A percentile compares a stretch with the other conserved stretches of the same genome.
Evolutionary conservation across 2,888 invertebrate species (phyloP).

Genomic region (Drosophila atripex): DNA sequence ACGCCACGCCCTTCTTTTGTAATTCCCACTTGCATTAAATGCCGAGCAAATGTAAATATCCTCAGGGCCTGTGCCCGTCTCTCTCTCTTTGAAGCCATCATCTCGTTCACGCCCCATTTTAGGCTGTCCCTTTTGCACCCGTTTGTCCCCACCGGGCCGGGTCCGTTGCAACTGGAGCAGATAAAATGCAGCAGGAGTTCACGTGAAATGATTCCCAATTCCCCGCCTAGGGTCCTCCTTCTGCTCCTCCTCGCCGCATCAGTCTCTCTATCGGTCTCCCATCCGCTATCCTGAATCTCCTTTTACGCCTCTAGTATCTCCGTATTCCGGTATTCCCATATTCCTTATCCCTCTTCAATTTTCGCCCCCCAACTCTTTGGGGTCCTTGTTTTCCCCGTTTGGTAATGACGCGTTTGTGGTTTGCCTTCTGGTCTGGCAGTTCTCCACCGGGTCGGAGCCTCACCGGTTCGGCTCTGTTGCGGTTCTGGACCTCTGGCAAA

Average conservation of each 20-base stretch:
- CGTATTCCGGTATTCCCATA: neutral
- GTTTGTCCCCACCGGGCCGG: constrained; percentile 17
- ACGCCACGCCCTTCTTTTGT: constrained; percentile 50
- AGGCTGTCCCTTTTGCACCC: constrained; percentile 3
- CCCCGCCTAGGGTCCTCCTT: constrained; percentile 10
- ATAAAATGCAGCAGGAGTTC: constrained; percentile 66
- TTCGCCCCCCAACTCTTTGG: neutral
- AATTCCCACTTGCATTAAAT: constrained; percentile 78
- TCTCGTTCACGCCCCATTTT: neutral
- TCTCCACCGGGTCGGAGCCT: constrained; percentile 4
- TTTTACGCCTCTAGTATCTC: neutral
- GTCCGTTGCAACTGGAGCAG: constrained; percentile 72
- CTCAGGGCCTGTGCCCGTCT: constrained; percentile 33
- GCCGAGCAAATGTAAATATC: constrained; percentile 71
- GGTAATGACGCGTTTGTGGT: constrained; percentile 52
- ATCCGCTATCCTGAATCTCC: neutral
- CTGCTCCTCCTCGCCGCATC: constrained; percentile 8
- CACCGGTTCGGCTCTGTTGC: constrained; percentile 5
- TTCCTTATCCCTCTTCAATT: constrained; percentile 4
- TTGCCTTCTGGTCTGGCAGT: constrained; percentile 34
- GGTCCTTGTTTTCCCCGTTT: constrained; percentile 22
- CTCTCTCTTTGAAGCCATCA: neutral
- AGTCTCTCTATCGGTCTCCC: constrained; percentile 16
- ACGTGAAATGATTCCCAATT: constrained; percentile 49
- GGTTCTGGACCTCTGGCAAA: constrained; percentile 19